phyloP scores from a whole-genome alignment of 1,140 invertebrate species.

The Pogonognathellus flavescens region DNA sequence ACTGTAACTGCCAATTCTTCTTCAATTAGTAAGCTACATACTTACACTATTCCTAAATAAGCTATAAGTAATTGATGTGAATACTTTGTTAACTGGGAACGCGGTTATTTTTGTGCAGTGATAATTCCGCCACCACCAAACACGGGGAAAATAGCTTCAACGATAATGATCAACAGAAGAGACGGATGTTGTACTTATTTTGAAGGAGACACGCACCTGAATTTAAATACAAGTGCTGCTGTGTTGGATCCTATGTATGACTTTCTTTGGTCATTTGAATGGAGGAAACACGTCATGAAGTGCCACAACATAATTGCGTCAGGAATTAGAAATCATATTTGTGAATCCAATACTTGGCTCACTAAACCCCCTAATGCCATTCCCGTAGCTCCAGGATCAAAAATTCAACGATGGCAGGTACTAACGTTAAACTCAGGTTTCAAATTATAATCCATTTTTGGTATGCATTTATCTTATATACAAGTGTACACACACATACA shows the following conservation, averaged over 20 bases:
- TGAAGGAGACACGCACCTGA: slow-evolving; percentile 81
- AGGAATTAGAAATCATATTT: slow-evolving; percentile 71
- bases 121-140: slow-evolving; percentile 80
- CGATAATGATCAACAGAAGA: slow-evolving; percentile 80
- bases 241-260: slow-evolving; percentile 91
- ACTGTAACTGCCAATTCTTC: slow-evolving; percentile 84
- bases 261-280: slow-evolving; percentile 81
- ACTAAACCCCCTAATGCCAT: slow-evolving; percentile 61
- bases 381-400: slow-evolving; percentile 69
- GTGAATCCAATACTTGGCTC: slow-evolving; percentile 58
- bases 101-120: slow-evolving; percentile 71
- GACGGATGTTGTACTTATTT: slow-evolving; percentile 88
- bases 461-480: too few species aligned
- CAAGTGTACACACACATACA: too few species aligned
- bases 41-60: too few species aligned
- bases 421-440: too few species aligned
- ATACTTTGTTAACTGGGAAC: not conserved
- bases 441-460: too few species aligned
- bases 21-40: slow-evolving; percentile 77
- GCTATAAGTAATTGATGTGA: too few species aligned
- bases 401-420: slow-evolving; percentile 79
- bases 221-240: slow-evolving; percentile 81
- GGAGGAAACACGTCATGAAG: slow-evolving; percentile 77
- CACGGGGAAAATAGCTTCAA: slow-evolving; percentile 70
- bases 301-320: slow-evolving; percentile 86